phyloP scores from a whole-genome alignment of 2,797 vertebrate genomes.

The Clarias pachynema region DNA sequence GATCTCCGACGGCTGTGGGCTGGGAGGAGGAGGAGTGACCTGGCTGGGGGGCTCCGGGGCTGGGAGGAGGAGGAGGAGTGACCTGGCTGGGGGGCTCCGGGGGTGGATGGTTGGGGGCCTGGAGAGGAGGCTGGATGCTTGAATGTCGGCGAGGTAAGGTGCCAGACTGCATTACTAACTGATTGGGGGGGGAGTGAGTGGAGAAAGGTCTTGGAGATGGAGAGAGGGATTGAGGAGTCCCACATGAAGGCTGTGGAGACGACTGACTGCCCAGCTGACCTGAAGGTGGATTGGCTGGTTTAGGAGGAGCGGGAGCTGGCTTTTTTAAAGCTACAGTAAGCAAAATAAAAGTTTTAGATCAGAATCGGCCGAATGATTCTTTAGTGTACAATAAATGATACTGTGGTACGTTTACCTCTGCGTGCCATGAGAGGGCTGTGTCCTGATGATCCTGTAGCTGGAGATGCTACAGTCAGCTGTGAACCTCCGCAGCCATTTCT shows the following conservation, averaged over 20 bases:
- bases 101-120: slow-evolving; percentile 91
- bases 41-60: slow-evolving; percentile 88
- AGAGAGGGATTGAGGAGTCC: slow-evolving; percentile 76
- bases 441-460: slow-evolving; percentile 76
- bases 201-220: slow-evolving; percentile 77
- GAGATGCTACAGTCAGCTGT: slow-evolving; percentile 73
- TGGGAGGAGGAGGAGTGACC: slow-evolving; percentile 65
- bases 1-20: slow-evolving; percentile 62
- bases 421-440: slow-evolving; percentile 90
- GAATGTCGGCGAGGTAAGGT: slow-evolving; percentile 83
- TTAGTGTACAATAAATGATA: not conserved
- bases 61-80: slow-evolving; percentile 59
- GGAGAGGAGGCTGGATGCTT: slow-evolving; percentile 84
- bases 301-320: slow-evolving; percentile 94
- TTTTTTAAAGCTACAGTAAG: slow-evolving; percentile 86
- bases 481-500: slow-evolving; percentile 77
- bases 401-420: slow-evolving; percentile 76
- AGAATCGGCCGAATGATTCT: not conserved
- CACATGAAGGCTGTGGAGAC: slow-evolving; percentile 62
- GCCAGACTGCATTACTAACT: slow-evolving; percentile 68
- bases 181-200: slow-evolving; percentile 78
- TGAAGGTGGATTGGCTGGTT: slow-evolving; percentile 86
- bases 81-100: slow-evolving; percentile 87
- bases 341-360: slow-evolving; percentile 8
- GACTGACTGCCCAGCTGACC: slow-evolving; percentile 77